Evolutionary conservation across 2,113 vertebrate genomes (phyloP).

Genomic region (Malurus cyaneus): DNA sequence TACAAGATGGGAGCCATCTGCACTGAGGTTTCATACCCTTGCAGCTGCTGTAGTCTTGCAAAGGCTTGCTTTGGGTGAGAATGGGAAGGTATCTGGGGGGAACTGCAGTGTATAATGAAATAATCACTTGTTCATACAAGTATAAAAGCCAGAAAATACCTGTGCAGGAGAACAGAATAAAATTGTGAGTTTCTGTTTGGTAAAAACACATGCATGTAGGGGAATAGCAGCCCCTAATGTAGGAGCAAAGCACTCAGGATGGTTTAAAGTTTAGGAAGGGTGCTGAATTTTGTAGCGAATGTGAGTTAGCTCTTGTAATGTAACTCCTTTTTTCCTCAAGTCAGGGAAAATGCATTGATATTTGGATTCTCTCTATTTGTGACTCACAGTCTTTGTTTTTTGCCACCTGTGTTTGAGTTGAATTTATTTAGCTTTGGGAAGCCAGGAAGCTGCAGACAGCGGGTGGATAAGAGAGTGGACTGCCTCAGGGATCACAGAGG

Average conservation of each 20-base stretch:
- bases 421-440: neutral
- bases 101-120: neutral
- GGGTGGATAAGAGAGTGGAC: neutral
- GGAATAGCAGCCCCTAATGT: neutral
- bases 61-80: neutral
- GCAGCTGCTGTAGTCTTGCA: neutral
- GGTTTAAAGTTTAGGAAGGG: neutral
- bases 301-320: neutral
- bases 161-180: neutral
- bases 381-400: neutral
- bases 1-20: neutral
- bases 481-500: neutral
- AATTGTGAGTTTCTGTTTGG: neutral
- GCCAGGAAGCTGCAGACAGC: neutral
- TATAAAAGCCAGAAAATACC: neutral
- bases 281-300: neutral
- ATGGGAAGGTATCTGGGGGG: neutral
- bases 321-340: neutral
- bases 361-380: neutral
- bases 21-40: neutral
- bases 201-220: rapidly evolving
- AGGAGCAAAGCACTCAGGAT: neutral
- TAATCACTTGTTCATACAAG: neutral
- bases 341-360: neutral
- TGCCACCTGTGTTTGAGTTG: neutral